Percentiles rank a stretch among this genome's conserved stretches.
These are phyloP conservation scores for Nicator chloris DNA, from an alignment of 2,113 vertebrate genomes.

Conservation along the genomic window DNA sequence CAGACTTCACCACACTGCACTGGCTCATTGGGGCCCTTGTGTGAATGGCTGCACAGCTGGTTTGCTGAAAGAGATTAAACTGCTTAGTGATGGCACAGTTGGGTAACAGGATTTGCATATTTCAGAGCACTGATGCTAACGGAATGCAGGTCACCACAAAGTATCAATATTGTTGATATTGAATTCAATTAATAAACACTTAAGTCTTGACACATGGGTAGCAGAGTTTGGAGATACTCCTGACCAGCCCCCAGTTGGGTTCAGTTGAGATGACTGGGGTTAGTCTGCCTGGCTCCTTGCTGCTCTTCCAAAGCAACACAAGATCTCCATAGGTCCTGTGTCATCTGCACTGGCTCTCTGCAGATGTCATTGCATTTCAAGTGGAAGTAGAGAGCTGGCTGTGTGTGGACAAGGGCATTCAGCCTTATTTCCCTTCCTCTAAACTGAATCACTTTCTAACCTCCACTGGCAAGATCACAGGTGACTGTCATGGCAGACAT, in stretches of 20 bases:
- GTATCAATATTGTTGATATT: neutral
- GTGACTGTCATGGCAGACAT: neutral
- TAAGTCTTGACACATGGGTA: neutral
- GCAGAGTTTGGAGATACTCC: neutral
- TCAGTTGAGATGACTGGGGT: neutral
- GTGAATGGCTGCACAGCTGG: neutral
- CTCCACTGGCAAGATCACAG: neutral
- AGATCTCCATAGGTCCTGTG: fast-evolving
- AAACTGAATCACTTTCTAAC: neutral
- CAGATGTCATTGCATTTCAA: fast-evolving
- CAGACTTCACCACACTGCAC: neutral
- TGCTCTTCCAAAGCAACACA: neutral
- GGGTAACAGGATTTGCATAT: neutral
- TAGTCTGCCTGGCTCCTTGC: neutral
- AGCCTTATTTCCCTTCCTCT: neutral
- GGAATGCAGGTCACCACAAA: neutral
- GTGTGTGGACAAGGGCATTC: neutral
- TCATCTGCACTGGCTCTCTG: neutral
- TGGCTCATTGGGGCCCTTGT: neutral
- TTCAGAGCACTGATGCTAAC: neutral
- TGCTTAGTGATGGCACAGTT: neutral
- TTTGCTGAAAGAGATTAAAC: neutral
- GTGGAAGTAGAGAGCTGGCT: neutral
- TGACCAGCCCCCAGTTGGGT: neutral
- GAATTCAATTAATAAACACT: neutral